Evolutionary conservation across 2,888 invertebrate species (phyloP).

Genomic region (Heliconius sara): DNA sequence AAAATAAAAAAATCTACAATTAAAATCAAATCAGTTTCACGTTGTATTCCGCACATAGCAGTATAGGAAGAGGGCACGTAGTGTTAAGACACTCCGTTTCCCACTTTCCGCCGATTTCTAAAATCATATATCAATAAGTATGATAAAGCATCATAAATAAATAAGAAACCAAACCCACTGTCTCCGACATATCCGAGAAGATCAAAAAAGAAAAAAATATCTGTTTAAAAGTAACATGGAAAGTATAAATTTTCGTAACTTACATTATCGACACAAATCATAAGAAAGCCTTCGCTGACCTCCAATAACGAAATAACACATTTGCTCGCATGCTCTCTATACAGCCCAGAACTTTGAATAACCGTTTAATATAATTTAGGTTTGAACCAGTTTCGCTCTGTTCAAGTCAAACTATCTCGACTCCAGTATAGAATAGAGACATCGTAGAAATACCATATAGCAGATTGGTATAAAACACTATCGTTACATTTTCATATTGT

Average conservation of each 20-base stretch:
- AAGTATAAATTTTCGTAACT: background rate
- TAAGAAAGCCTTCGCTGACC: background rate
- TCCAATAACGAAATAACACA: slow-evolving; percentile 24
- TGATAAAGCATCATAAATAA: background rate
- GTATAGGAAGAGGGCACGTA: background rate
- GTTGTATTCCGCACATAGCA: too few species aligned
- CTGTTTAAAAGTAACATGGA: background rate
- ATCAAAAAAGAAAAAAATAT: background rate
- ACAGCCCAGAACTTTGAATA: slow-evolving; percentile 30
- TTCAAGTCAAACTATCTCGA: slow-evolving; percentile 42
- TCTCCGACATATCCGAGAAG: background rate
- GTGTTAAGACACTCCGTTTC: background rate
- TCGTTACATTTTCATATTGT: background rate
- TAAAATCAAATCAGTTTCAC: too few species aligned
- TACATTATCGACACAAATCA: background rate
- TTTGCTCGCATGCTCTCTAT: slow-evolving; percentile 23
- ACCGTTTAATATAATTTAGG: slow-evolving; percentile 40
- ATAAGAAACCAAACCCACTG: background rate
- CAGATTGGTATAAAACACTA: background rate
- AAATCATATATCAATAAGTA: background rate
- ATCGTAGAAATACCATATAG: slow-evolving; percentile 4
- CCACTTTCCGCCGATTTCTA: background rate
- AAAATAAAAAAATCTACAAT: too few species aligned
- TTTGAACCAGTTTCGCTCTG: slow-evolving; percentile 30
- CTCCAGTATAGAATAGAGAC: background rate